A percentile compares a stretch with the other conserved stretches of the same genome.
Conservation (phyloP, 2,797 vertebrate genomes). For the Agapornis canus region DNA sequence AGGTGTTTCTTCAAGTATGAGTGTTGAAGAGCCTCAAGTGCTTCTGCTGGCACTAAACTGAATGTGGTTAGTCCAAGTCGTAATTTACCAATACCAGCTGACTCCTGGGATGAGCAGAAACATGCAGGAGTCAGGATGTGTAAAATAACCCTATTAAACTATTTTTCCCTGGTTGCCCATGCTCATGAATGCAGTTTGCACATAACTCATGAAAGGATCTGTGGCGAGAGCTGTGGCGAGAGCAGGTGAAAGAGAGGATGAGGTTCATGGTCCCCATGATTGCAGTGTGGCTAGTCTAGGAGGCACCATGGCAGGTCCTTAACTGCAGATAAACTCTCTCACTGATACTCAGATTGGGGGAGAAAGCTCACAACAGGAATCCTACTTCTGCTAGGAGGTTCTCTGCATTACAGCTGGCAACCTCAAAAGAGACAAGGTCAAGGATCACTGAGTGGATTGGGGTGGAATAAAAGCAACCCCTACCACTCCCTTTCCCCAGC, state of each 20-base stretch:
- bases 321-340: neutral
- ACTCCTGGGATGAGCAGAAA: slow-evolving; percentile 43
- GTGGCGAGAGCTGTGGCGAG: neutral
- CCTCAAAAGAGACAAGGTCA: neutral
- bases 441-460: neutral
- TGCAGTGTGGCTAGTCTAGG: neutral
- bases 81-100: slow-evolving; percentile 38
- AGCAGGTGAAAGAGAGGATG: neutral
- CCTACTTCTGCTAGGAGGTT: neutral
- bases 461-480: neutral
- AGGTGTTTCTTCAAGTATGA: neutral
- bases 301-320: neutral
- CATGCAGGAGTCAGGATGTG: slow-evolving; percentile 29
- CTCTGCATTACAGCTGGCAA: neutral
- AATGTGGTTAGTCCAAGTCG: slow-evolving; percentile 5
- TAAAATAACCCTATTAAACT: neutral
- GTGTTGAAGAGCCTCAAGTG: slow-evolving; percentile 11
- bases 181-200: neutral
- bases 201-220: neutral
- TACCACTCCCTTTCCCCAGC: neutral
- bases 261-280: neutral
- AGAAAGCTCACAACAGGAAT: neutral
- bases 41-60: slow-evolving; percentile 16
- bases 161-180: neutral
- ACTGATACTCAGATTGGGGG: neutral